phyloP scores from a whole-genome alignment of 2,888 invertebrate species.

The Cancer borealis region DNA sequence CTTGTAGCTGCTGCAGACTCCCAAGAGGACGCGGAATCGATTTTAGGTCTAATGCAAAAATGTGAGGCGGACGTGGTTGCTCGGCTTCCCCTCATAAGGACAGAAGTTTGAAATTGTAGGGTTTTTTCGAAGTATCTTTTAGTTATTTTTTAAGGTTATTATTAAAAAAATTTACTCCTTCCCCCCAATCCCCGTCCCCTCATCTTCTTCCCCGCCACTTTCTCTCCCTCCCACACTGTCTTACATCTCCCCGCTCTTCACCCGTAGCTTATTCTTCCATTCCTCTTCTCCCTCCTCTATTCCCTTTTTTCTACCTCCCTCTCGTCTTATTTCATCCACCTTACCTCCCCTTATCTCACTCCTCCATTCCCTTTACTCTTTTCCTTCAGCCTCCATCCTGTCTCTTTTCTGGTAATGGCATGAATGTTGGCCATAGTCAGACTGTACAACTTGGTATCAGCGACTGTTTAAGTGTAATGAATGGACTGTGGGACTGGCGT shows the following conservation, averaged over 20 bases:
- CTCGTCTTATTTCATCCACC: background rate
- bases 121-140: background rate
- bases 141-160: background rate
- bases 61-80: slow-evolving; percentile 17
- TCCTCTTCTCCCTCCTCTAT: background rate
- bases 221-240: background rate
- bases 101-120: background rate
- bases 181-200: background rate
- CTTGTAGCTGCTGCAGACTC: background rate
- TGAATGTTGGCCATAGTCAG: background rate
- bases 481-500: background rate
- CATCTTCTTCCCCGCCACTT: background rate
- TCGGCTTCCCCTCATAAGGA: background rate
- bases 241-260: background rate
- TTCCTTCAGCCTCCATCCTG: background rate
- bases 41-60: background rate
- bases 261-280: background rate
- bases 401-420: background rate
- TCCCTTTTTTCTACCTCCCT: background rate
- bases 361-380: background rate
- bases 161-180: background rate
- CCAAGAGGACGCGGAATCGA: background rate
- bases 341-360: background rate
- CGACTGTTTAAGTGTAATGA: background rate
- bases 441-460: background rate